These are phyloP conservation scores for Heliconius cydno DNA, from an alignment of 2,888 invertebrate species.

Conservation along the genomic window DNA sequence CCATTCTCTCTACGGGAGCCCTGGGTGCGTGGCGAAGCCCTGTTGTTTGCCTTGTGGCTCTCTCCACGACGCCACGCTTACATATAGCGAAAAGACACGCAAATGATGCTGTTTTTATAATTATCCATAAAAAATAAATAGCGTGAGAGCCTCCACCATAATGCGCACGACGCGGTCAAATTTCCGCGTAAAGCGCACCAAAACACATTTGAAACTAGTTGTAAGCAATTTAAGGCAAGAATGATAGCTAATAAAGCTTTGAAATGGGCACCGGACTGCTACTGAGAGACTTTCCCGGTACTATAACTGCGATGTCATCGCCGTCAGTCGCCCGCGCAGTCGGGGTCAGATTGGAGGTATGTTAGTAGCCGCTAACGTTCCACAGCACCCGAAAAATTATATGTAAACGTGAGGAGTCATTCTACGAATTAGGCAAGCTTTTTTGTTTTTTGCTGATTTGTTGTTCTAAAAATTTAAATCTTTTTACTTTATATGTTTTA, in stretches of 20 bases:
- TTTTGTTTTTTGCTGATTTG: not conserved
- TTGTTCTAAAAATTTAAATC: not conserved
- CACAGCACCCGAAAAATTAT: slow-evolving; percentile 42
- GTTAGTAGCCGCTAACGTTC: slow-evolving; percentile 35
- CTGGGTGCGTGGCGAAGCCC: slow-evolving; percentile 66
- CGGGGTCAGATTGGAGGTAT: slow-evolving; percentile 61
- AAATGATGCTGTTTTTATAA: slow-evolving; percentile 61
- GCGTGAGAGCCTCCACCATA: slow-evolving; percentile 72
- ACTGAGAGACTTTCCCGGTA: slow-evolving; percentile 75
- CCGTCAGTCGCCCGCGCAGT: slow-evolving; percentile 57
- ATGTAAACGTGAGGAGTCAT: slow-evolving; percentile 32
- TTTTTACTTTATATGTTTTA: not conserved
- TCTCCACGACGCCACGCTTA: slow-evolving; percentile 60
- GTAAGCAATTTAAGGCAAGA: slow-evolving; percentile 67
- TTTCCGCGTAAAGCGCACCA: slow-evolving; percentile 73
- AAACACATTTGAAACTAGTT: slow-evolving; percentile 72
- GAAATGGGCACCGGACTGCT: slow-evolving; percentile 72
- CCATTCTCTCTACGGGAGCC: slow-evolving; percentile 61
- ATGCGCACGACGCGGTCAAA: slow-evolving; percentile 61
- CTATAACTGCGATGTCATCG: slow-evolving; percentile 61
- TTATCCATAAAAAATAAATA: slow-evolving; percentile 62
- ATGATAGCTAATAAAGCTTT: slow-evolving; percentile 78
- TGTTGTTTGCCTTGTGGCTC: slow-evolving; percentile 60
- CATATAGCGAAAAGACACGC: slow-evolving; percentile 77
- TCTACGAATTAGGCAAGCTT: slow-evolving; percentile 33